phyloP scores from a whole-genome alignment of 2,888 invertebrate genomes.

The Noctua janthina region DNA sequence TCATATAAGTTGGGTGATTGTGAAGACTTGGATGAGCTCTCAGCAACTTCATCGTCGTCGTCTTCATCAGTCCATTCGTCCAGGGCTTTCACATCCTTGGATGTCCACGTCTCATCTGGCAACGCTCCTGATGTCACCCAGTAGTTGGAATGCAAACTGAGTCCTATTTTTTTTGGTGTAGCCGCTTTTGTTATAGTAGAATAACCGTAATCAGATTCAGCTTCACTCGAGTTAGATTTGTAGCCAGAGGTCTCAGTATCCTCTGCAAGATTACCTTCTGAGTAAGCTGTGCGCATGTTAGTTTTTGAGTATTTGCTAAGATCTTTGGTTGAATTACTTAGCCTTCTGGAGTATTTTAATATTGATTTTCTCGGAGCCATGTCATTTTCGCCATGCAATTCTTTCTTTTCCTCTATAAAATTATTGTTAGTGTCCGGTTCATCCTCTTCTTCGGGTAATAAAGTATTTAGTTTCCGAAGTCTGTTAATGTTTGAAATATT shows the following conservation, averaged over 20 bases:
- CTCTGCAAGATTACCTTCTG: conserved; percentile 77
- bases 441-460: conserved; percentile 74
- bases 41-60: conserved; percentile 80
- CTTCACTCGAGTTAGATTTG: conserved; percentile 88
- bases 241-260: conserved; percentile 90
- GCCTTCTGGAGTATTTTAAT: conserved; percentile 78
- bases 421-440: conserved; percentile 60
- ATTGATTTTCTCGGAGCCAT: conserved; percentile 82
- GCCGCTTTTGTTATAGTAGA: conserved; percentile 91
- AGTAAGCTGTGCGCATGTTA: conserved; percentile 58
- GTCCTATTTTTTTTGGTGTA: conserved; percentile 90
- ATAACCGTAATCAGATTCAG: conserved; percentile 92
- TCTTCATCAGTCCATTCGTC: conserved; percentile 82
- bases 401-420: conserved; percentile 63
- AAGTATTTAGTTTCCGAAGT: conserved; percentile 65
- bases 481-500: conserved; percentile 76
- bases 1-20: conserved; percentile 83
- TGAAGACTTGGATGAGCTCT: conserved; percentile 77
- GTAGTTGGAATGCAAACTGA: conserved; percentile 80
- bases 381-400: conserved; percentile 66
- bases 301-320: conserved; percentile 57
- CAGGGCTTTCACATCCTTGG: conserved; percentile 82
- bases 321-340: conserved; percentile 75
- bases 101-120: conserved; percentile 88
- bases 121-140: conserved; percentile 86